Evolutionary conservation across 2,888 invertebrate species (phyloP), one percentile per base, ranked within the genome.

Genomic region (Abrostola tripartita): DNA sequence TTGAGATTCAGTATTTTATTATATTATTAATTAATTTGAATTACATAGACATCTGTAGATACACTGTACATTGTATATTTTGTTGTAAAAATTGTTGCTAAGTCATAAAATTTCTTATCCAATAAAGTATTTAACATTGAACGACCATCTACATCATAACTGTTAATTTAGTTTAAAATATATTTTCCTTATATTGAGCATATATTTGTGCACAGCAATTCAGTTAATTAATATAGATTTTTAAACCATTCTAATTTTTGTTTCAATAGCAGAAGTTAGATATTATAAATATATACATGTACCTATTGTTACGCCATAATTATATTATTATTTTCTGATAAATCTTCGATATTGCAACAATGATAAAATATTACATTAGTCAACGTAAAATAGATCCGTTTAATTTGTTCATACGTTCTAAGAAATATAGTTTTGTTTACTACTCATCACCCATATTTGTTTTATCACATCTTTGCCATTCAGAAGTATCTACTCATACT

Each of bases 391-490:
- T 79, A 81, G 65, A 52, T 67, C 67, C 60, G 52, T 53, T 47
- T 74, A 58, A 71, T 72, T 63, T 75, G 44, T 71, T 58, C 52
- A 65, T 57, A 65, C 55, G 12, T 50, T 65, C 54, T 70, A 71
- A 49, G 72, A 68, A 55, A 75, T 79, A 76, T 76, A 76, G 59
- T 67, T 76, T 71, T 73, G 63, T 76, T 76, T 58, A 50, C 74
- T 83, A 81, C 69, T 63, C 79, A 83, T 84, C 85, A 85, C 77
- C 65, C 81, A 79, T 77, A 67, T 70, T 76, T 71, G 36, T 62
- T 81, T 81, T 85, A 86, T 86, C 85, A 86, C 86, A 85, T 78
- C 66, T 75, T 80, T 81, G 76, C 63, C 82, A 82, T 76, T 79
- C 81, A 83, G 74, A 77, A 69, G 64, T 74, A 66, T 74, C 74